Evolutionary conservation across 2,888 invertebrate species (phyloP).

Genomic region (Melipona bicolor): DNA sequence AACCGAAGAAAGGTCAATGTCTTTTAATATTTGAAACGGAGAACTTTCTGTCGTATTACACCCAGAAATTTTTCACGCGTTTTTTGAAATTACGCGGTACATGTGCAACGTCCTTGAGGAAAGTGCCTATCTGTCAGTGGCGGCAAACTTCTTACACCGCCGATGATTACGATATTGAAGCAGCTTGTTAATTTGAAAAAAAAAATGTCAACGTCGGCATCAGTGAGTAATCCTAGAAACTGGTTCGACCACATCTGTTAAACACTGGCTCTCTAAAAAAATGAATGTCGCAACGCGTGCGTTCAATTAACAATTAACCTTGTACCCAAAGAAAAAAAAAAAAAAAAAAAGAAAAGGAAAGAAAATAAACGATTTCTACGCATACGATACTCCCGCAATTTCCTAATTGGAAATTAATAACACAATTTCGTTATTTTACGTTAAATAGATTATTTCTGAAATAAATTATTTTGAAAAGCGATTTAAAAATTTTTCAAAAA

Average conservation of each 20-base stretch:
- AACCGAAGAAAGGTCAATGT: not conserved
- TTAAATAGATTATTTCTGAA: no score
- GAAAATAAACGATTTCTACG: not conserved
- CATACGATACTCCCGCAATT: not conserved
- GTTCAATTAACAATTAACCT: constrained; percentile 3
- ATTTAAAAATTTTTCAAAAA: no score
- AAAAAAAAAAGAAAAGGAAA: no score
- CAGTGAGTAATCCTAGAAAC: not conserved
- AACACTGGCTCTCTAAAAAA: not conserved
- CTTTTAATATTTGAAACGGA: not conserved
- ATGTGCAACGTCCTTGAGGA: not conserved
- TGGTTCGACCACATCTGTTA: not conserved
- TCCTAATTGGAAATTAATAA: no score
- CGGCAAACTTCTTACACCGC: not conserved
- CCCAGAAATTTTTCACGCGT: not conserved
- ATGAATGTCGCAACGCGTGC: not conserved
- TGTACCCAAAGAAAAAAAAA: not conserved
- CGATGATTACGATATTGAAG: no score
- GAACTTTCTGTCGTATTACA: not conserved
- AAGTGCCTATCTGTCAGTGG: not conserved
- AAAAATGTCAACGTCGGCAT: not conserved
- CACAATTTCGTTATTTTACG: no score
- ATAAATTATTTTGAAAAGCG: no score
- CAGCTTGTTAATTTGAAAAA: not conserved
- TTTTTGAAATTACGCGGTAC: not conserved